These are phyloP conservation scores for Xestia rhomboidea DNA, from an alignment of 2,888 invertebrate species.

Conservation along the genomic window DNA sequence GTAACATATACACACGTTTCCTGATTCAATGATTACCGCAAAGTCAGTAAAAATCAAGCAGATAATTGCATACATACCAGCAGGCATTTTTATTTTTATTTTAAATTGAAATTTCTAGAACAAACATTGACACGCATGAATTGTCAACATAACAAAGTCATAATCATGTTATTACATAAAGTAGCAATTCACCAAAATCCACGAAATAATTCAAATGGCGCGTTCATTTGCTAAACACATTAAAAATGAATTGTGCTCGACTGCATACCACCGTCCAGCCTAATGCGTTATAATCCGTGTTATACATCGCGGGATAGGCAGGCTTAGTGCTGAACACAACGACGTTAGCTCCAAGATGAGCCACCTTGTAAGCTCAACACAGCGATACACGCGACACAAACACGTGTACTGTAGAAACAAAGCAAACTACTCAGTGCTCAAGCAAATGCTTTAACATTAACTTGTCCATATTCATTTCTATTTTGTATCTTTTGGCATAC, in stretches of 20 bases:
- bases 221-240: slow-evolving; percentile 8
- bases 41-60: background rate
- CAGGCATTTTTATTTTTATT: background rate
- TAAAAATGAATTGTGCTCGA: background rate
- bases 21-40: background rate
- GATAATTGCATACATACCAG: background rate
- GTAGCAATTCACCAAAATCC: background rate
- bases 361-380: slow-evolving; percentile 20
- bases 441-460: background rate
- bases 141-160: background rate
- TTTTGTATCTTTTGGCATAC: background rate
- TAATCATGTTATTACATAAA: background rate
- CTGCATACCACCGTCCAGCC: slow-evolving; percentile 44
- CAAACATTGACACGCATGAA: background rate
- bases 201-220: slow-evolving; percentile 18
- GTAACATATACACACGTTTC: background rate
- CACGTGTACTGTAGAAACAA: background rate
- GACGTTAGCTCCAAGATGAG: slow-evolving; percentile 53
- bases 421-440: background rate
- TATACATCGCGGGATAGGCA: slow-evolving; percentile 44
- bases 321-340: slow-evolving; percentile 42
- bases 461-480: background rate
- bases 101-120: background rate
- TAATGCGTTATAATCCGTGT: slow-evolving; percentile 56
- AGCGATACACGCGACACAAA: background rate